Conservation (phyloP, 2,888 invertebrate genomes). For the Auanema sp. region DNA sequence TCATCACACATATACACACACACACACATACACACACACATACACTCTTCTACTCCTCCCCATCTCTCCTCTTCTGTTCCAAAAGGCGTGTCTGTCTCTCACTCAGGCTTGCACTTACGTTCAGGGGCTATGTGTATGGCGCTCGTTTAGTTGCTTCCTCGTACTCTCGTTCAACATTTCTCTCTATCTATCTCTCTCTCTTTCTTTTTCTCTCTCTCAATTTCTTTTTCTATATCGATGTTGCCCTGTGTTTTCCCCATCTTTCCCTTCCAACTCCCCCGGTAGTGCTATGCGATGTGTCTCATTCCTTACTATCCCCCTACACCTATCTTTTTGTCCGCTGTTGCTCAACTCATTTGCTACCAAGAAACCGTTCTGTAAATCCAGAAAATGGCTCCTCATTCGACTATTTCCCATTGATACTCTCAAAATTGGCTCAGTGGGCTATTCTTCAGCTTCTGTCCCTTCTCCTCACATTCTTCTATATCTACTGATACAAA, state of each 20-base stretch:
- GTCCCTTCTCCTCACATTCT: too few relatives aligned
- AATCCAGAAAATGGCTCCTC: too few relatives aligned
- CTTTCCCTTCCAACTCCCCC: slow-evolving; percentile 3
- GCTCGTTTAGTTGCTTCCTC: not conserved
- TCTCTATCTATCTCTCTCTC: slow-evolving; percentile 6
- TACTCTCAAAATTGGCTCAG: too few relatives aligned
- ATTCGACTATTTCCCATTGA: too few relatives aligned
- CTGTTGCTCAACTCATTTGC: not conserved
- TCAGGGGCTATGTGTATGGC: slow-evolving; percentile 7
- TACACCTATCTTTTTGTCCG: slow-evolving; percentile 15
- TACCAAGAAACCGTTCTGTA: too few relatives aligned
- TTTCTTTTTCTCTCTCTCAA: slow-evolving; percentile 19
- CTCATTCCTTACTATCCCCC: slow-evolving; percentile 12
- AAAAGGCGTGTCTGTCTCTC: slow-evolving; percentile 4
- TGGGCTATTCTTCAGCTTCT: too few relatives aligned
- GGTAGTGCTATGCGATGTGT: slow-evolving; percentile 1
- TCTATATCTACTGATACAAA: too few relatives aligned
- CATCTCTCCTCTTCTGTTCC: not conserved
- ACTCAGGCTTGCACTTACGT: slow-evolving; percentile 3
- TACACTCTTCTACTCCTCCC: not conserved
- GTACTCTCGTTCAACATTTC: slow-evolving; percentile 5
- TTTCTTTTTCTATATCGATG: slow-evolving; percentile 2
- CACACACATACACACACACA: not conserved
- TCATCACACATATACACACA: not conserved
- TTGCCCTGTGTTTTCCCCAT: slow-evolving; percentile 7